Evolutionary conservation across 1,140 invertebrate genomes (phyloP).

Genomic region (Ooceraea biroi): DNA sequence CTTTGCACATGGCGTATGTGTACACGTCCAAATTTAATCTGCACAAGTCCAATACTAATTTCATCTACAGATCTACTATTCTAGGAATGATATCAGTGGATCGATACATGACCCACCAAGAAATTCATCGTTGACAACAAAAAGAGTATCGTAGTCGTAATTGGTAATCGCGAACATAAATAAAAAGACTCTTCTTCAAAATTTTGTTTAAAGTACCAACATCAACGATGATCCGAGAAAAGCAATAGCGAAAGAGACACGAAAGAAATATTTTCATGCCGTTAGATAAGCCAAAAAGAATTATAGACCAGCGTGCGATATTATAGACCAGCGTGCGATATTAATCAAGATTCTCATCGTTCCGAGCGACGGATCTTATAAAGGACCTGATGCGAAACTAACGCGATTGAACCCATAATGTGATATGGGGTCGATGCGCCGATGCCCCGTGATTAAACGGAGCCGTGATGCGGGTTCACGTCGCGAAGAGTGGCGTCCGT

Average conservation of each 20-base stretch:
- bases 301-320: neutral
- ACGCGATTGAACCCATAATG: slow-evolving; percentile 9
- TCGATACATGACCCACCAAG: slow-evolving; percentile 2
- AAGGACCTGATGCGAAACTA: slow-evolving; percentile 20
- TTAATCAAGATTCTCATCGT: neutral
- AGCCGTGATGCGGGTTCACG: neutral
- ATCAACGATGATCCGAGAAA: neutral
- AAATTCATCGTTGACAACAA: neutral
- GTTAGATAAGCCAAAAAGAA: neutral
- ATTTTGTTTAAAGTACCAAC: neutral
- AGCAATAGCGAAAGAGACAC: neutral
- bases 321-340: neutral
- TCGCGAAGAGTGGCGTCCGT: slow-evolving; percentile 1
- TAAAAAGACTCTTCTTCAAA: neutral
- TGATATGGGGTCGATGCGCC: slow-evolving; percentile 18
- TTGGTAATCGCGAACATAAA: neutral
- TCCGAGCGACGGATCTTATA: neutral
- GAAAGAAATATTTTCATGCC: neutral
- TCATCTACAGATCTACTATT: slow-evolving; percentile 23
- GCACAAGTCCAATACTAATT: slow-evolving; percentile 25
- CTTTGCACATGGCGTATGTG: neutral
- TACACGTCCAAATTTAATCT: slow-evolving; percentile 38
- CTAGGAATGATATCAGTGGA: neutral
- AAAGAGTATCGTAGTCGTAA: neutral
- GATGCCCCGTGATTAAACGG: slow-evolving; percentile 29